Evolutionary conservation across 1,140 invertebrate genomes (phyloP).

Genomic region (Ladona fulva): DNA sequence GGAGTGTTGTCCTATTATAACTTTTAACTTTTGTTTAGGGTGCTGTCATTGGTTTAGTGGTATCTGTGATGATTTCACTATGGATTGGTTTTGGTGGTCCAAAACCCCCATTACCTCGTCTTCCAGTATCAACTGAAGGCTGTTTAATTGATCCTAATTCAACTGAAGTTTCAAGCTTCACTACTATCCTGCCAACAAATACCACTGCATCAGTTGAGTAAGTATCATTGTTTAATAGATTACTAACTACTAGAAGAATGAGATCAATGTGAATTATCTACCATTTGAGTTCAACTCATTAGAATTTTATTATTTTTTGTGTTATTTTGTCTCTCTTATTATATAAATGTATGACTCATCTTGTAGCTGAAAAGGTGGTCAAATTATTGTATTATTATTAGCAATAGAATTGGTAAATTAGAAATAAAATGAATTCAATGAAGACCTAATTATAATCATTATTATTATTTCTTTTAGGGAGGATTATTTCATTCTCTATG

Average conservation of each 20-base stretch:
- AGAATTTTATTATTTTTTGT: too few species aligned
- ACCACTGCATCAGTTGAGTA: background rate
- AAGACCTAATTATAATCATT: background rate
- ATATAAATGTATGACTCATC: too few species aligned
- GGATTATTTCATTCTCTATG: constrained; percentile 57
- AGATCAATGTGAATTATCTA: too few species aligned
- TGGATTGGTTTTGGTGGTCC: constrained; percentile 82
- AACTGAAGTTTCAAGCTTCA: background rate
- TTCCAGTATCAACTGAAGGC: constrained; percentile 43
- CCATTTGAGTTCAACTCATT: too few species aligned
- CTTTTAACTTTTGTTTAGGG: constrained; percentile 40
- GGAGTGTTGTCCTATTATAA: background rate
- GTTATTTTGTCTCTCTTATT: too few species aligned
- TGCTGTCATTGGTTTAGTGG: constrained; percentile 51
- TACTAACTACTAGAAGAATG: too few species aligned
- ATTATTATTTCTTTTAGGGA: constrained; percentile 5
- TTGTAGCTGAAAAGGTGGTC: too few species aligned
- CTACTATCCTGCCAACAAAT: background rate
- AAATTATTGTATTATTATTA: too few species aligned
- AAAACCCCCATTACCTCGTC: constrained; percentile 46
- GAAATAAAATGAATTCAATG: too few species aligned
- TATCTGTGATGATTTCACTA: constrained; percentile 57
- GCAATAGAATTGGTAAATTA: too few species aligned
- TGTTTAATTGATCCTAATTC: constrained; percentile 21
- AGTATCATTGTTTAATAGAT: background rate